These are phyloP conservation scores for Colossoma macropomum DNA, from an alignment of 2,113 vertebrate species.

Conservation along the genomic window DNA sequence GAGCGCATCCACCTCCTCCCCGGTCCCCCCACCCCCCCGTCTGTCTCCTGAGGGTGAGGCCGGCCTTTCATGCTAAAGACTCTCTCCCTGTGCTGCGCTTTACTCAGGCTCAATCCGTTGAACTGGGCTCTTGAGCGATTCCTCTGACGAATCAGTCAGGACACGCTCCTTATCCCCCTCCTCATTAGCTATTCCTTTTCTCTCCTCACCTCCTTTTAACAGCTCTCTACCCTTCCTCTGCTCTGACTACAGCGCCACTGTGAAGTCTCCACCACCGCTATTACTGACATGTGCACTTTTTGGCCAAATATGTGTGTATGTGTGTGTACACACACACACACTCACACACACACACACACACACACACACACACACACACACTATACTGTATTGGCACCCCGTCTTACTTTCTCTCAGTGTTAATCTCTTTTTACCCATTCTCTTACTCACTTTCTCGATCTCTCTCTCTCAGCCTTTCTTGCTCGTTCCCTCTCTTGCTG, in stretches of 20 bases:
- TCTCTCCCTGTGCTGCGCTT: slow-evolving; percentile 62
- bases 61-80: slow-evolving; percentile 66
- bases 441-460: slow-evolving; percentile 46
- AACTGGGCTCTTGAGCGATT: slow-evolving; percentile 65
- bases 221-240: slow-evolving; percentile 75
- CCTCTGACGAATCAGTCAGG: slow-evolving; percentile 65
- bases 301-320: slow-evolving; percentile 75
- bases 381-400: neutral
- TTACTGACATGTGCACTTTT: slow-evolving; percentile 66
- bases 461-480: too few species aligned
- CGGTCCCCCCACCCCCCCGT: slow-evolving; percentile 44
- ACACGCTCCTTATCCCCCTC: slow-evolving; percentile 67
- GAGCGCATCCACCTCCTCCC: slow-evolving; percentile 38
- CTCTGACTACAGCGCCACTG: slow-evolving; percentile 4
- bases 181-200: slow-evolving; percentile 75
- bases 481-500: neutral
- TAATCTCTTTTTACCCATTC: slow-evolving; percentile 45
- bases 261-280: slow-evolving; percentile 33
- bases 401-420: too few species aligned
- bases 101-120: slow-evolving; percentile 68
- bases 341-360: neutral
- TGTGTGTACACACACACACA: slow-evolving; percentile 66
- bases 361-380: neutral
- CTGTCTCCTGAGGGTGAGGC: slow-evolving; percentile 53
- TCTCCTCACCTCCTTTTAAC: slow-evolving; percentile 54